These are phyloP conservation scores for Leptopilina boulardi DNA, from an alignment of 1,140 invertebrate species.

Conservation along the genomic window DNA sequence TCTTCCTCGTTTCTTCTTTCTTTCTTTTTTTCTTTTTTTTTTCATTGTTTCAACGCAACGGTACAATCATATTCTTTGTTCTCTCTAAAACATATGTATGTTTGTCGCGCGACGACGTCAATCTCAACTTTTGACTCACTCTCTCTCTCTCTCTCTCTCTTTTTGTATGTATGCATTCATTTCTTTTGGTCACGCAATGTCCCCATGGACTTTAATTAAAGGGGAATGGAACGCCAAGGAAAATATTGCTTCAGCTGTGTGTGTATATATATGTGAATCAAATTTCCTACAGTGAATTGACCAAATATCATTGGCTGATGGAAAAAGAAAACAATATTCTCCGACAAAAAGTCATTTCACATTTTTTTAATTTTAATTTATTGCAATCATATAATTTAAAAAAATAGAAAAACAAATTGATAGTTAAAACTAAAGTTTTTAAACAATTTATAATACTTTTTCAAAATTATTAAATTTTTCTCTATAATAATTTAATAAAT, in stretches of 20 bases:
- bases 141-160: too few relatives aligned
- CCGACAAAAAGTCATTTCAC: neutral
- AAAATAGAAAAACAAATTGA: too few relatives aligned
- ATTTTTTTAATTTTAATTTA: too few relatives aligned
- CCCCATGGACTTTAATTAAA: constrained; percentile 31
- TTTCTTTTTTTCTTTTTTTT: neutral
- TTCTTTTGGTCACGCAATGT: constrained; percentile 22
- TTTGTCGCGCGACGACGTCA: constrained; percentile 13
- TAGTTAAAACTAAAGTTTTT: too few relatives aligned
- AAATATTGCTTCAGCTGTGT: constrained; percentile 17
- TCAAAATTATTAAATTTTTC: too few relatives aligned
- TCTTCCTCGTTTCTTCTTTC: neutral
- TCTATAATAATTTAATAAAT: too few relatives aligned
- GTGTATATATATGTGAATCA: too few relatives aligned
- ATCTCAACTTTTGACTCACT: constrained; percentile 4
- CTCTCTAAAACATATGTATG: constrained; percentile 21
- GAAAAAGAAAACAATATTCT: constrained; percentile 19
- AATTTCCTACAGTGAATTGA: constrained; percentile 13
- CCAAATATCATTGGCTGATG: neutral
- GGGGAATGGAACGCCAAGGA: constrained; percentile 26
- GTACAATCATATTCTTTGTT: constrained; percentile 27
- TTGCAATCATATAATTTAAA: too few relatives aligned
- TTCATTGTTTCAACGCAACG: neutral
- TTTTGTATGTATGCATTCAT: constrained; percentile 19
- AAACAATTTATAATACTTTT: too few relatives aligned